phyloP scores from a whole-genome alignment of 2,888 invertebrate species.

The Lepidocyrtinus sp. region DNA sequence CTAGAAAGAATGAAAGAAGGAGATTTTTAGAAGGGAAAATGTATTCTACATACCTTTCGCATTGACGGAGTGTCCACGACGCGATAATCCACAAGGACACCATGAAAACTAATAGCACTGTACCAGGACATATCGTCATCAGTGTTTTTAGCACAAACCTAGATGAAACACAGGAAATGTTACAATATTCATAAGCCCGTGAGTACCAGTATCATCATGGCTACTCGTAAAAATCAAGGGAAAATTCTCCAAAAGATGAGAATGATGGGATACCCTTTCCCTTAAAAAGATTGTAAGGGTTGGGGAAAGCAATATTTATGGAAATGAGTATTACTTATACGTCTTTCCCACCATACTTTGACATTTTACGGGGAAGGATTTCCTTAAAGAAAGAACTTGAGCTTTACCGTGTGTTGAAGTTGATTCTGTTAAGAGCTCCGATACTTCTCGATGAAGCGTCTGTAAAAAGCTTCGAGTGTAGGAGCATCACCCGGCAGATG shows the following conservation, averaged over 20 bases:
- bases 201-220: too few relatives aligned
- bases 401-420: constrained; percentile 88
- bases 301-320: constrained; percentile 16
- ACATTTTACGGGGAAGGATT: constrained; percentile 8
- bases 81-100: constrained; percentile 99
- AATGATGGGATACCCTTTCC: too few relatives aligned
- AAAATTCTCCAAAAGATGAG: neutral
- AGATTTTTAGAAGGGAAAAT: constrained; percentile 14
- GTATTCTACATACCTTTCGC: constrained; percentile 86
- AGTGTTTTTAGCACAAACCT: constrained; percentile 96
- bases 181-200: neutral
- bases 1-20: constrained; percentile 33
- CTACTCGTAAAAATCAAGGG: constrained; percentile 35
- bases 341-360: constrained; percentile 13
- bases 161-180: neutral
- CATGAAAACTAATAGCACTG: constrained; percentile 97
- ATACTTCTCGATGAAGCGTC: constrained; percentile 99
- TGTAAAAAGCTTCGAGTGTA: constrained; percentile 99
- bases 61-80: constrained; percentile 98
- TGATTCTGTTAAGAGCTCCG: constrained; percentile 94
- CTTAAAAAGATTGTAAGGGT: too few relatives aligned
- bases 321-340: too few relatives aligned
- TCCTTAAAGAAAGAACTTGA: neutral
- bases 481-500: constrained; percentile 99
- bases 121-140: constrained; percentile 97